phyloP scores from a whole-genome alignment of 2,113 vertebrate species.

The Dissostichus mawsoni region DNA sequence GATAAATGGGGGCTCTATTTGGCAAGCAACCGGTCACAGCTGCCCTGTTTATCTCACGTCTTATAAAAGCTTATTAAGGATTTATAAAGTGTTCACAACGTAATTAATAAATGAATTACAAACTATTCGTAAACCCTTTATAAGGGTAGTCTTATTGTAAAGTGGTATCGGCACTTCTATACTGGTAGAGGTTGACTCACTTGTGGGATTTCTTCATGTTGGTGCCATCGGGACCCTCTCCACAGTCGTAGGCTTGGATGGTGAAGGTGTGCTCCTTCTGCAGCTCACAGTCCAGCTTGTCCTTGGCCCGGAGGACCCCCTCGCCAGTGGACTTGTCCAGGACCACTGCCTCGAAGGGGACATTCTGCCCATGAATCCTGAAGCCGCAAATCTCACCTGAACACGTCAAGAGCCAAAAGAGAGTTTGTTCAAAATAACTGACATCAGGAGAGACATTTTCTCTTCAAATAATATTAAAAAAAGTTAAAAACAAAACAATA shows the following conservation, averaged over 20 bases:
- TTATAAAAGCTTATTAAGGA: too few species aligned
- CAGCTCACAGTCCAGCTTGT: conserved; percentile 96
- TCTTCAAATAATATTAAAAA: conserved; percentile 4
- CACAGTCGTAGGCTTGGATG: conserved; percentile 98
- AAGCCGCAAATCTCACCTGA: conserved; percentile 98
- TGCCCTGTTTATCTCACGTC: too few species aligned
- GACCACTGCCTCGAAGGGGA: conserved; percentile 97
- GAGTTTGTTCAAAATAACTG: conserved; percentile 52
- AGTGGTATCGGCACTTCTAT: background rate
- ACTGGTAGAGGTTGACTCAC: conserved; percentile 81
- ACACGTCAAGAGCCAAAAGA: conserved; percentile 68
- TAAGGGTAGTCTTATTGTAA: too few species aligned
- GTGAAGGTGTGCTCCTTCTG: conserved; percentile 98
- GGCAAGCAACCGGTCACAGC: too few species aligned
- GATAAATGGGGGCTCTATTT: too few species aligned
- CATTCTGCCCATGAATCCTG: conserved; percentile 96
- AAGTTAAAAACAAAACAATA: conserved; percentile 63
- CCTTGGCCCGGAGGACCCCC: conserved; percentile 92
- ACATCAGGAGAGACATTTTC: background rate
- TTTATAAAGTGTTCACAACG: too few species aligned
- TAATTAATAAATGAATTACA: too few species aligned
- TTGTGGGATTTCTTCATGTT: conserved; percentile 97
- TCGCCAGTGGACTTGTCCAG: conserved; percentile 98
- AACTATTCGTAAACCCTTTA: too few species aligned
- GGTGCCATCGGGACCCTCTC: conserved; percentile 91